Evolutionary conservation across 1,140 invertebrate genomes (phyloP), one percentile per base, ranked within the genome.

Genomic region (Dysdera silvatica): DNA sequence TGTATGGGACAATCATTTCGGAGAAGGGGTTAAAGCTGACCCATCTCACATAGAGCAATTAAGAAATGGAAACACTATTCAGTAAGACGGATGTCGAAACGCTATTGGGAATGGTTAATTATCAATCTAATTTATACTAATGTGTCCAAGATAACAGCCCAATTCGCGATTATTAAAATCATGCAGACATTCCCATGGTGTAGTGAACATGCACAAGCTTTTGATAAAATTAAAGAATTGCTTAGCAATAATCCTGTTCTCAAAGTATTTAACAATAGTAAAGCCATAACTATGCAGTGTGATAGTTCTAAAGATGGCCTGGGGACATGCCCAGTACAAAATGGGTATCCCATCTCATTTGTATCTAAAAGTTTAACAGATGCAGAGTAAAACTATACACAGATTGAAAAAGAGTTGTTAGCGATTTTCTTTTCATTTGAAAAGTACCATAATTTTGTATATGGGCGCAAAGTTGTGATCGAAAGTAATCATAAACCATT

Each of bases 341-440:
- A 52, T 5, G 55, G 45, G 6, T 7, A 58, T 6, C 41, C 55
- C n/a, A 28, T 45, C 7, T 37, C 59, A 8, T 61, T 54, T 48
- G 60, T 18, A 23, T 62, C 60, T 16, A 7, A 51, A 10, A 35
- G 26, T 24, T 23, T 62, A 10, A 53, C 60, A 16, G 28, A 60
- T 7, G 35, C 6, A 32, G 47, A 66, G 72, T 4, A 67, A 26
- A 52, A 47, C 1, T 80, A 74, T 64, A 67, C 71, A 2, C 77
- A 81, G 59, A 76, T 81, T n/a, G 77, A 81, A 41, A 78, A 75
- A 57, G 78, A 82, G 65, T 77, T 74, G 0, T 61, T 80, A 10
- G 77, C 74, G 2, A 73, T 81, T 28, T 71, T 79, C 4, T 80
- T 69, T 66, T 76, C 67, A 16, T 66, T 79, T 14, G 67, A 71